Evolutionary conservation across 1,140 invertebrate species (phyloP).

Genomic region (Drosophila melanica): DNA sequence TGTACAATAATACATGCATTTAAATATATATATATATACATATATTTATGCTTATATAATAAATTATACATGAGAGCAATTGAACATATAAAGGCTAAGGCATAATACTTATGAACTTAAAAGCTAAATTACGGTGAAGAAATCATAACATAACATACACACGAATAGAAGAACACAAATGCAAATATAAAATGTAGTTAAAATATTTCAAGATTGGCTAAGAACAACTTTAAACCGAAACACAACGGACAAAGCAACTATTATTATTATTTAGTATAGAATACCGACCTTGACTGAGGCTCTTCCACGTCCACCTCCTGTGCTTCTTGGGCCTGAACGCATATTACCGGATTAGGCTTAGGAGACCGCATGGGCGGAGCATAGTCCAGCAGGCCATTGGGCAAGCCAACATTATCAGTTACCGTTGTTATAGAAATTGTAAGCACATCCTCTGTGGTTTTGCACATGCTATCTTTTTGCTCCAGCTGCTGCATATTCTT

Average conservation of each 20-base stretch:
- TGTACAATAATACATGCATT: slow-evolving; percentile 61
- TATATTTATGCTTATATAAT: slow-evolving; percentile 4
- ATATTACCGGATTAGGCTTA: slow-evolving; percentile 88
- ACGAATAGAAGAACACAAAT: slow-evolving; percentile 34
- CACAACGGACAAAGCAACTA: slow-evolving; percentile 38
- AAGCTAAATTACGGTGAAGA: slow-evolving; percentile 25
- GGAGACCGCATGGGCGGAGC: slow-evolving; percentile 72
- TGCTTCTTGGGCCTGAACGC: slow-evolving; percentile 64
- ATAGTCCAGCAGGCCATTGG: slow-evolving; percentile 82
- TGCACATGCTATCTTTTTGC: slow-evolving; percentile 83
- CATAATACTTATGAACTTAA: slow-evolving; percentile 32
- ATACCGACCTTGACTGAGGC: slow-evolving; percentile 77
- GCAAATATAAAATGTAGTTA: slow-evolving; percentile 42
- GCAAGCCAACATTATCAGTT: slow-evolving; percentile 86
- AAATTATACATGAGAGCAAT: slow-evolving; percentile 2
- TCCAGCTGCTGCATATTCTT: slow-evolving; percentile 67
- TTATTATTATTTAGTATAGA: too few relatives aligned
- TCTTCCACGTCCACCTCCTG: slow-evolving; percentile 37
- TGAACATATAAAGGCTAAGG: slow-evolving; percentile 15
- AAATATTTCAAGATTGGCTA: slow-evolving; percentile 42
- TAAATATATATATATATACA: slow-evolving; percentile 1
- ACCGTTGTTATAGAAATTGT: slow-evolving; percentile 85
- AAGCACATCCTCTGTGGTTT: slow-evolving; percentile 84
- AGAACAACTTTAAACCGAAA: slow-evolving; percentile 48
- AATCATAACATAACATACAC: slow-evolving; percentile 32